Evolutionary conservation across 1,140 invertebrate species (phyloP), one percentile per base, ranked within the genome.

Genomic region (Oedothorax gibbosus): DNA sequence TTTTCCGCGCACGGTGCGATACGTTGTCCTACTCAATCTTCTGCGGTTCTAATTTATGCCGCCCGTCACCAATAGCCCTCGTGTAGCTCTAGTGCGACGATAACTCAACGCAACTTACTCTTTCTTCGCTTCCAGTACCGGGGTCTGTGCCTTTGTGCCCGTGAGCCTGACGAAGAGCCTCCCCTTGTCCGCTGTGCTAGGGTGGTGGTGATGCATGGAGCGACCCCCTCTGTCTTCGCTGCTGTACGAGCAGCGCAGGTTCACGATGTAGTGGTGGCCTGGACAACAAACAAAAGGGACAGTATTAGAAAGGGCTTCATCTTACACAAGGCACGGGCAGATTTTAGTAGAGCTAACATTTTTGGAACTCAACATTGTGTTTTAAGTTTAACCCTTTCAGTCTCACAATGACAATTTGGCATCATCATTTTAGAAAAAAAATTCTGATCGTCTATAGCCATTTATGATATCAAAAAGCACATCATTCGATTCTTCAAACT

Each of bases 191-290:
- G 92, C 88, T 7, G 62, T 80, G 35, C 35, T 35, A 5, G 35
- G 35, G 35, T 35, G 35, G 35, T 35, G 35, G 35, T 35, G 35
- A 53, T 85, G 75, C 88, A 94, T 95, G 9, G 68, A 53, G 15
- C 68, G 51, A 18, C 68, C 68, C 35, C 35, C 35, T 87, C 94
- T 93, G n/a, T 92, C 91, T 1, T 94, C 93, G 79, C 93, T 93
- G 0, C 95, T 95, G 53, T 96, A 93, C 60, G 93, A 93, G 53
- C 85, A 86, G 5, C 69, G 49, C 49, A 96, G 91, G 0, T 92
- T 93, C 4, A 96, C 91, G 87, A 93, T 92, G 87, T 96, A 96
- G 88, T 96, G 95, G 9, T 92, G 92, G 72, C 92, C 94, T 95
- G 89, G 62, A 91, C 91, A 83, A 90, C 49, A 88, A 49, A 81